phyloP scores from a whole-genome alignment of 92 coral and sea anemone species.

The Epizoanthus fatuus region DNA sequence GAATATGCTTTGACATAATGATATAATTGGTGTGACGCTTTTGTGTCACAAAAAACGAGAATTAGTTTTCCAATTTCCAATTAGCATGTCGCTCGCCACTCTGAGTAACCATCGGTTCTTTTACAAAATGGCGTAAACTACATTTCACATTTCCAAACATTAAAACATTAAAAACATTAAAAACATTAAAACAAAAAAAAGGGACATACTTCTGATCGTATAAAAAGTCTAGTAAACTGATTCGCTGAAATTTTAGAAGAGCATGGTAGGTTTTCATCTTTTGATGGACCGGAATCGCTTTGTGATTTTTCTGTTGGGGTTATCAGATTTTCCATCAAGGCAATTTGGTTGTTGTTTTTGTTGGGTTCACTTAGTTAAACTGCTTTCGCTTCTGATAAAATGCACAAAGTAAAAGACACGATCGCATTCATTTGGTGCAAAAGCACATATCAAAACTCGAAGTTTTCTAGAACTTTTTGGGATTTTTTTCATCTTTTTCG shows the following conservation, averaged over 20 bases:
- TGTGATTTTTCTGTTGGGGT: constrained; percentile 41
- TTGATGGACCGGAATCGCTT: constrained; percentile 44
- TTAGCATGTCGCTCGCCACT: constrained; percentile 19
- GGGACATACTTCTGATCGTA: background rate
- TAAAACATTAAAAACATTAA: too few relatives aligned
- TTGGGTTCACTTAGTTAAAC: constrained; percentile 45
- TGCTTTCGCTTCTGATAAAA: constrained; percentile 36
- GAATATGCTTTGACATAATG: constrained; percentile 30
- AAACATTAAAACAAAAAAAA: background rate
- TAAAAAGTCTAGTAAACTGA: constrained; percentile 30
- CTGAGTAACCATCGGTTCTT: too few relatives aligned
- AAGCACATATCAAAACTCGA: background rate
- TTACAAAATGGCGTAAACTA: background rate
- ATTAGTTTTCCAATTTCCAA: constrained; percentile 12
- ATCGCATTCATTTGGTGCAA: constrained; percentile 9
- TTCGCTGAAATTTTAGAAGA: constrained; percentile 28
- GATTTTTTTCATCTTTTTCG: background rate
- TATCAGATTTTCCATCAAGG: constrained; percentile 50
- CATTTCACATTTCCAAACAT: background rate
- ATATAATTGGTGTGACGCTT: constrained; percentile 24
- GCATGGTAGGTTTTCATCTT: background rate
- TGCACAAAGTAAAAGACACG: background rate
- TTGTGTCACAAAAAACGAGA: constrained; percentile 28
- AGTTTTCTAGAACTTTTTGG: background rate
- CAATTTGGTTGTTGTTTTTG: constrained; percentile 43